Evolutionary conservation across 2,797 vertebrate genomes (phyloP), one percentile per base, ranked within the genome.

Genomic region (Podargus strigoides): DNA sequence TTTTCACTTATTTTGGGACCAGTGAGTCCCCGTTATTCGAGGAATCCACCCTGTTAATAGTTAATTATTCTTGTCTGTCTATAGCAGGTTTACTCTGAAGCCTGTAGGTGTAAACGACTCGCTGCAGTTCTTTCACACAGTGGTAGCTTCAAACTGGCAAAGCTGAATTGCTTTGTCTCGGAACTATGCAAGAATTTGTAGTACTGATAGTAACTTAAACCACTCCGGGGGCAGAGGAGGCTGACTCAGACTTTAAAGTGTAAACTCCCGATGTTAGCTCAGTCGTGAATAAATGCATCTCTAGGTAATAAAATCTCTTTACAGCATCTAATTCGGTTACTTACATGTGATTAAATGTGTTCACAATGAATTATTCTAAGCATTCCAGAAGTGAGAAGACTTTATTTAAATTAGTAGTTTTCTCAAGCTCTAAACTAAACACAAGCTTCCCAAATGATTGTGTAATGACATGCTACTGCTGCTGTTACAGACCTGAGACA

Each of bases 241-340:
- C 63, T 83, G 85, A 81, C 73, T 93, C 89, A 89, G 66, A 10
- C 73, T 92, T 94, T 68, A 50, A 92, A 85, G 66, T 64, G 73
- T 86, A 53, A 96, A 81, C 68, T 92, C 74, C 50, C 1, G 0
- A 4, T 83, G 72, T 96, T 66, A 64, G 64, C 69, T 92, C 69
- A 81, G 82, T 49, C 73, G 75, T 78, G 69, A 94, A 84, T 87
- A 86, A 94, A 88, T 78, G 79, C 79, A 44, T 94, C 93, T 95
- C 58, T 91, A 94, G 91, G 93, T 95, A 95, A 94, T 83, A 70
- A 89, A 96, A 75, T 89, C 58, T 87, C 60, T 82, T 93, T 70
- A 79, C 77, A 90, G 24, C 56, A 18, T 89, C 72, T 94, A 55
- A 94, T 95, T 94, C 91, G 68, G 32, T 80, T 91, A 69, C 91